Percentiles rank a stretch among this genome's conserved stretches.
These are phyloP conservation scores for Drosophila aldrichi DNA, from an alignment of 2,888 invertebrate genomes.

Conservation along the genomic window DNA sequence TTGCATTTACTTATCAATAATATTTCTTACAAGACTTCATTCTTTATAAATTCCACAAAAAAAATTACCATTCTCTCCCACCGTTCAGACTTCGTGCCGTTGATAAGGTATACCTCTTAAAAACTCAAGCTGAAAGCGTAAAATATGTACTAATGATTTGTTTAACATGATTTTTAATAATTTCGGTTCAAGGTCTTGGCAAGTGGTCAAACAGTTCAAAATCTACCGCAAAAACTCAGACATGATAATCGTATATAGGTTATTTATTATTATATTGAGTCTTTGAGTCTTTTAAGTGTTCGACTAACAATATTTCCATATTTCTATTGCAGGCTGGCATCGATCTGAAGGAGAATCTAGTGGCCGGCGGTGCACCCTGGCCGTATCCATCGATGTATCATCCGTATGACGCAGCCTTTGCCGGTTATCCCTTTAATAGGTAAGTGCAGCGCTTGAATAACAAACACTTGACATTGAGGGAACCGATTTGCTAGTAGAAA, in stretches of 20 bases:
- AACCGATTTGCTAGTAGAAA: conserved; percentile 19
- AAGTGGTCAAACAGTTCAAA: conserved; percentile 42
- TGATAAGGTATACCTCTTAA: conserved; percentile 31
- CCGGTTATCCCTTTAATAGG: conserved; percentile 98
- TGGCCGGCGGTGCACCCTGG: conserved; percentile 93
- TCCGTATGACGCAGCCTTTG: conserved; percentile 96
- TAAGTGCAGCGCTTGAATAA: conserved; percentile 86
- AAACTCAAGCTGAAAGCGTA: conserved; percentile 38
- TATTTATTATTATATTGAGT: not conserved
- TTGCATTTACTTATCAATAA: too few species aligned
- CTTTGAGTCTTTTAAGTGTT: not conserved
- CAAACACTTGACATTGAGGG: conserved; percentile 37
- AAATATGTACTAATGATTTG: conserved; percentile 79
- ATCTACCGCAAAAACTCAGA: not conserved
- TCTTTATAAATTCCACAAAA: not conserved
- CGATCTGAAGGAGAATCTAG: conserved; percentile 95
- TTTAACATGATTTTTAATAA: conserved; percentile 83
- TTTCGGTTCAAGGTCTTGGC: conserved; percentile 80
- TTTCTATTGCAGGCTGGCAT: conserved; percentile 90
- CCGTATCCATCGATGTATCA: conserved; percentile 96
- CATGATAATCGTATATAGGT: not conserved
- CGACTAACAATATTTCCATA: not conserved
- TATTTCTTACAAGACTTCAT: not conserved
- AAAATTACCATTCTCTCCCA: not conserved
- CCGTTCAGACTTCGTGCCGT: not conserved